Percentiles rank a stretch among this genome's conserved stretches.
Evolutionary conservation across 1,140 invertebrate species (phyloP).

Genomic region (Dreissena rostriformis): DNA sequence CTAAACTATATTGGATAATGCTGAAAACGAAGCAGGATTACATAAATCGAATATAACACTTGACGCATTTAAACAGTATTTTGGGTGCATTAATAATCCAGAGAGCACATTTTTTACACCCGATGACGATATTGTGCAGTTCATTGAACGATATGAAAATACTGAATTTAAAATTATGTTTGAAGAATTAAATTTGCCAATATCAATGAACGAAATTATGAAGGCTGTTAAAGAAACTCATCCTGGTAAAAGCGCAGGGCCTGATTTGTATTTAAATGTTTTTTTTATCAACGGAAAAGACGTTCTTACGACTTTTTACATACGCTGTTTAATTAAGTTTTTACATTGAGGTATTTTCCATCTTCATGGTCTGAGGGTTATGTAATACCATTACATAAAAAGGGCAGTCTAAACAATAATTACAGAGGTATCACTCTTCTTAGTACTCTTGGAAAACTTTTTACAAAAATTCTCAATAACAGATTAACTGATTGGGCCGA

Average conservation of each 20-base stretch:
- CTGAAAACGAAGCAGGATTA: too few species aligned
- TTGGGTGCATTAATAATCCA: too few species aligned
- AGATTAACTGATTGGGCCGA: conserved; percentile 11
- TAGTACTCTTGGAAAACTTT: background rate
- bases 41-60: too few species aligned
- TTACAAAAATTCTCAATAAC: background rate
- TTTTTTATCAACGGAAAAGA: conserved; percentile 6
- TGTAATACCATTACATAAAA: conserved; percentile 14
- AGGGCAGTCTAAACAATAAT: background rate
- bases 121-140: conserved; percentile 35
- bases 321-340: background rate
- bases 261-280: conserved; percentile 26
- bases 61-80: too few species aligned
- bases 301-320: background rate
- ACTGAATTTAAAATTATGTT: conserved; percentile 34
- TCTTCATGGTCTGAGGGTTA: conserved; percentile 23
- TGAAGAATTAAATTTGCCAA: conserved; percentile 7
- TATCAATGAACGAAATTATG: background rate
- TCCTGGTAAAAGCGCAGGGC: background rate
- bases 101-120: conserved; percentile 20
- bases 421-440: conserved; percentile 19
- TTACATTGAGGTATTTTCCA: conserved; percentile 14
- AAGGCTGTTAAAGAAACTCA: conserved; percentile 1
- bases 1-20: too few species aligned
- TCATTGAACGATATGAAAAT: conserved; percentile 23